Conservation (phyloP, 2,797 vertebrate species). For the Heliangelus exortis region DNA sequence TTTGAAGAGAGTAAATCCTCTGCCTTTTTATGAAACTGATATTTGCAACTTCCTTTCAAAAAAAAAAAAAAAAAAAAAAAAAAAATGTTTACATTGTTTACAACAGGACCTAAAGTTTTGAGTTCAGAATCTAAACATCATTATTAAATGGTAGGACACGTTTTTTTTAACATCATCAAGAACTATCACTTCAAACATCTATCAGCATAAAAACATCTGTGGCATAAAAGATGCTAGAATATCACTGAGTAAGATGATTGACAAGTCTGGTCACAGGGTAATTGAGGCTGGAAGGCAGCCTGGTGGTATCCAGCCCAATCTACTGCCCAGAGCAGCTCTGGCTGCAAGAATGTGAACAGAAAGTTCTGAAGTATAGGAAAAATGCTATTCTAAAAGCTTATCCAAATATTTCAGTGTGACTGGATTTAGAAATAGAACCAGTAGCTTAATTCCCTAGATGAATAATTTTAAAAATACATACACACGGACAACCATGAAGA, state of each 20-base stretch:
- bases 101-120: not conserved
- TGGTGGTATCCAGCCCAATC: not conserved
- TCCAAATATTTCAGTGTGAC: not conserved
- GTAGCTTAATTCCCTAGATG: not conserved
- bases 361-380: not conserved
- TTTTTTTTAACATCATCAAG: not conserved
- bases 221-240: not conserved
- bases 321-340: not conserved
- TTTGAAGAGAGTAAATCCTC: not conserved
- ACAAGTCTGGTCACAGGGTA: not conserved
- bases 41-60: not conserved
- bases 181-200: not conserved
- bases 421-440: not conserved
- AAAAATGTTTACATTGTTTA: not conserved
- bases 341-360: not conserved
- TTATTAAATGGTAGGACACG: not conserved
- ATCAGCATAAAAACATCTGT: not conserved
- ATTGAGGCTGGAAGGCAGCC: not conserved
- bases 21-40: not conserved
- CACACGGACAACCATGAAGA: not conserved
- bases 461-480: not conserved
- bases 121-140: not conserved
- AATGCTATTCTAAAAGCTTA: not conserved
- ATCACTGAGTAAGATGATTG: not conserved
- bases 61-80: not conserved